A percentile compares a stretch with the other conserved stretches of the same genome.
Conservation (phyloP, 2,113 vertebrate species). For the Caloenas nicobarica region DNA sequence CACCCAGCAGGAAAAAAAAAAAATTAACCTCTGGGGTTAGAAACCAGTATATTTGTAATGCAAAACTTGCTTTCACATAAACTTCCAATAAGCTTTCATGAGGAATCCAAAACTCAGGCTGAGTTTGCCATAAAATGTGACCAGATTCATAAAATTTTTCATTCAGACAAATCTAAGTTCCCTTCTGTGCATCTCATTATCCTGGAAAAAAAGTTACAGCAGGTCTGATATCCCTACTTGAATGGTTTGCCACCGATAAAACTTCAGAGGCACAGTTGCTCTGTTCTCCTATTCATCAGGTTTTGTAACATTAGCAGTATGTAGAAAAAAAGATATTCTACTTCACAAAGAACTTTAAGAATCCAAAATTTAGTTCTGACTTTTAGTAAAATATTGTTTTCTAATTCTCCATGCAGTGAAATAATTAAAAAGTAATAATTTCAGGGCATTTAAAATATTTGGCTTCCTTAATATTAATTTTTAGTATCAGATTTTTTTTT, state of each 20-base stretch:
- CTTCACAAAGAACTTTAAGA: not conserved
- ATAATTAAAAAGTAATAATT: not conserved
- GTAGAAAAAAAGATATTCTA: not conserved
- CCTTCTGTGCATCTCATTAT: not conserved
- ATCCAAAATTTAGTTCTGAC: not conserved
- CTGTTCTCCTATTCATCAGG: not conserved
- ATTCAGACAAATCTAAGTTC: not conserved
- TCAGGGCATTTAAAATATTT: not conserved
- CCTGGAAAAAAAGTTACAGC: constrained; percentile 14
- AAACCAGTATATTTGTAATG: not conserved
- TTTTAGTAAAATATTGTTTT: not conserved
- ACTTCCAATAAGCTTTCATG: not conserved
- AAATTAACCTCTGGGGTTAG: not conserved
- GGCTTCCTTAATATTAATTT: not conserved
- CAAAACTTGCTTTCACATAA: not conserved
- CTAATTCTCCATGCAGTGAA: not conserved
- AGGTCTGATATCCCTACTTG: not conserved
- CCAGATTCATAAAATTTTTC: not conserved
- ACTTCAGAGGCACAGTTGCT: not conserved
- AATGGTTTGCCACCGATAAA: not conserved
- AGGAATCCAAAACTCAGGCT: not conserved
- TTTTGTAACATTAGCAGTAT: not conserved
- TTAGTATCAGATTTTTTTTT: not conserved
- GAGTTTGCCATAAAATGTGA: not conserved
- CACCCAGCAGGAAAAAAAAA: not conserved